Evolutionary conservation across 2,113 vertebrate species (phyloP).

Genomic region (Gnathonemus echidnorhynchus): DNA sequence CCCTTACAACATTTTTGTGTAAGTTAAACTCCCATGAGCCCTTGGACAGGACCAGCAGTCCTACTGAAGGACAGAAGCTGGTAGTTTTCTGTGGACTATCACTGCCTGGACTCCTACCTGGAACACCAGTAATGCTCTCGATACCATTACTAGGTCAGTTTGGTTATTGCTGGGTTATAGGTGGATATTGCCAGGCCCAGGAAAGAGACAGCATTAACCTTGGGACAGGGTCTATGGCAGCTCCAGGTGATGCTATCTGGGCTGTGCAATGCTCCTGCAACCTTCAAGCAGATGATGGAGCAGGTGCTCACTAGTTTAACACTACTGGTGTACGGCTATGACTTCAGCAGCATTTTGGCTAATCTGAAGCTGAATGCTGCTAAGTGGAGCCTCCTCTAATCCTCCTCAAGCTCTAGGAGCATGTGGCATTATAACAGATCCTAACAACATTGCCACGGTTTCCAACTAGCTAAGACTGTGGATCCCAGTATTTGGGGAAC

Average conservation of each 20-base stretch:
- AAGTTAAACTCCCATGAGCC: too few species aligned
- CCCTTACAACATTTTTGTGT: neutral
- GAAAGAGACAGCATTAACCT: neutral
- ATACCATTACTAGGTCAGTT: neutral
- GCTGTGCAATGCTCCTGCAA: neutral
- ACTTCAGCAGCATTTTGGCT: neutral
- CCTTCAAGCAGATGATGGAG: neutral
- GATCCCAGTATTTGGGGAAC: neutral
- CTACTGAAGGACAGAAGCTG: neutral
- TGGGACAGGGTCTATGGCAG: neutral
- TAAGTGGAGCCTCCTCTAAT: neutral
- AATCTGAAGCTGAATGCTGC: neutral
- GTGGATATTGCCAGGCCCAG: neutral
- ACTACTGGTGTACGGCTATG: neutral
- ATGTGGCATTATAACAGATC: neutral
- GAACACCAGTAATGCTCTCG: neutral
- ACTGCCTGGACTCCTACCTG: neutral
- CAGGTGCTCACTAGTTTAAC: neutral
- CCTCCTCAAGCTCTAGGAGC: neutral
- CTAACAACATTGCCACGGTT: neutral
- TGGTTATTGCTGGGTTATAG: neutral
- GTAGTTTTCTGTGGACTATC: neutral
- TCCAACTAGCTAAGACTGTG: neutral
- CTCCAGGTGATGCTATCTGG: neutral
- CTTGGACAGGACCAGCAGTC: neutral